These are phyloP conservation scores for Trachelipus rathkii DNA, from an alignment of 1,140 invertebrate genomes.

Conservation along the genomic window DNA sequence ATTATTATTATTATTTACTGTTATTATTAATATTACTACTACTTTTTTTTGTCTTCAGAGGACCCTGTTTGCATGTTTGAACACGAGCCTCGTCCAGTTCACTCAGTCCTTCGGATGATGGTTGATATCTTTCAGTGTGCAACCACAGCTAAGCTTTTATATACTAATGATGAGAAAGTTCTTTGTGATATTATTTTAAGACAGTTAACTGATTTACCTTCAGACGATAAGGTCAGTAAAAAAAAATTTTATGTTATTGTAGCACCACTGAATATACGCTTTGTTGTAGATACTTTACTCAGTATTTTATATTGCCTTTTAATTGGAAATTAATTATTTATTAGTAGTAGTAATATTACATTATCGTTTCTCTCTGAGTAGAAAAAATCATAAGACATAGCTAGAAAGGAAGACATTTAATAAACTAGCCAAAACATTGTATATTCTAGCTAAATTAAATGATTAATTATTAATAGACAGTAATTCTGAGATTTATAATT, in stretches of 20 bases:
- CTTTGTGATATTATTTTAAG: conserved; percentile 85
- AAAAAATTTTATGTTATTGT: not conserved
- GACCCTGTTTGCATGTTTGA: conserved; percentile 79
- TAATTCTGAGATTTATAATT: too few species aligned
- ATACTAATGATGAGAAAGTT: conserved; percentile 89
- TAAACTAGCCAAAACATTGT: too few species aligned
- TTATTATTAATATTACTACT: not conserved
- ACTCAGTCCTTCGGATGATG: conserved; percentile 83
- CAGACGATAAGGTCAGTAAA: conserved; percentile 30
- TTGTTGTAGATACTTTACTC: too few species aligned
- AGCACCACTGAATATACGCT: too few species aligned
- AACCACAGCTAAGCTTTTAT: conserved; percentile 75
- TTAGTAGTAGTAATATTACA: too few species aligned
- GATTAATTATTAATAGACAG: too few species aligned
- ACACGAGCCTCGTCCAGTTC: conserved; percentile 68
- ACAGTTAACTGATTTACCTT: conserved; percentile 76
- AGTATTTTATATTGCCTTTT: too few species aligned
- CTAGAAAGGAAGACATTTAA: too few species aligned
- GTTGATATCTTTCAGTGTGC: conserved; percentile 73
- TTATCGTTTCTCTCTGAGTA: too few species aligned
- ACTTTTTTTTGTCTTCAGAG: conserved; percentile 29
- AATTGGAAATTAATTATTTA: too few species aligned
- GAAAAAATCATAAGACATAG: too few species aligned
- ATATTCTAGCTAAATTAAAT: too few species aligned
- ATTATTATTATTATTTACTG: not conserved